Evolutionary conservation across 1,140 invertebrate genomes (phyloP), one percentile per base, ranked within the genome.

Genomic region (Drusus annulatus): DNA sequence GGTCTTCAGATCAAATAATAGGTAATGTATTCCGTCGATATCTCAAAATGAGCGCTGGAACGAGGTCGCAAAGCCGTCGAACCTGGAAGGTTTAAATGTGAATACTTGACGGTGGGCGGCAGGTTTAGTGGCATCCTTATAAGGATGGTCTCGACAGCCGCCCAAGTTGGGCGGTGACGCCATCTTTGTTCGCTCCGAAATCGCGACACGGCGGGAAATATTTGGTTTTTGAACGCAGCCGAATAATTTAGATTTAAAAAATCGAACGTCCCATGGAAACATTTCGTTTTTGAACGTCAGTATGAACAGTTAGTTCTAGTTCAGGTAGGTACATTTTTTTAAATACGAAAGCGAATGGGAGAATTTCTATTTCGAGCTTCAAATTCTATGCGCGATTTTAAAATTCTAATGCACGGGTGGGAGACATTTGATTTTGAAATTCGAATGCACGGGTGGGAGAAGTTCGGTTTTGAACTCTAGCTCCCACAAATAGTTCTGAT

Each of bases 111-210:
- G 15, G 71, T 75, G 71, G 71, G 71, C 71, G 71, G 71, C 25
- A 56, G 54, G 52, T 58, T 58, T 75, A 56, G 71, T 54, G 52
- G 25, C 25, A 21, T 31, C 71, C 71, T 75, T 75, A 75, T 75
- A 75, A 56, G 71, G 71, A 71, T 45, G 68, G 62, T 65, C 23
- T 28, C 28, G 23, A 65, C 21, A n/a, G 28, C 62, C 62, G 62
- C 21, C 62, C 36, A 16, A 23, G 71, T 8, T 23, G 28, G 51
- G 17, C 52, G 54, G 54, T 75, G 71, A 75, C 71, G 71, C 52
- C 71, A 75, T 75, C 71, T 56, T n/a, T 16, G 51, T 51, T 71
- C 21, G 68, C 10, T 51, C 4, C 68, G 68, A 71, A 5, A 21
- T 65, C n/a, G 31, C 63, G 3, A n/a, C 31, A 31, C n/a, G 63